Base-by-base conservation (phyloP, 2,888 invertebrate species). In the Crocallis elinguaria region DNA sequence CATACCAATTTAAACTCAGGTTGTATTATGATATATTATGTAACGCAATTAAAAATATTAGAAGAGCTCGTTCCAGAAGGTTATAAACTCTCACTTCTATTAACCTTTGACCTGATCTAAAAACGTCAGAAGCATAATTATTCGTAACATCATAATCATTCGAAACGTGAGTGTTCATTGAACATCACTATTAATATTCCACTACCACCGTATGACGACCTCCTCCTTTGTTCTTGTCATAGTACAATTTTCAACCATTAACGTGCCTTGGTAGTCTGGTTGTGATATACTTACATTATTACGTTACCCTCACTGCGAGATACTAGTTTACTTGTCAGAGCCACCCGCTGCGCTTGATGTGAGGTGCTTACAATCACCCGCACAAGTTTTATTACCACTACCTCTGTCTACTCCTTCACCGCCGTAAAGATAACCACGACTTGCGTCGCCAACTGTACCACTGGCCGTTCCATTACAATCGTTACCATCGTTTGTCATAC, bases 401-500 rank as follows among this genome's bases (percentile, higher is more conserved):
- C 64, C 64, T 67, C 29, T 29, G 12, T 62, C 63, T 63, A 64
- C 53, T 61, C 58, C 60, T 62, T 70, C 59, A 73, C 68, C 72
- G 71, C 16, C 38, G 44, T 46, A 45, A 71, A 41, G 41, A 14
- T 46, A 23, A 36, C 21, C 52, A 52, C 25, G 41, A 75, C 77
- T 72, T 78, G 59, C 49, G 69, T 69, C 69, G 69, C 71, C 67
- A 68, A 71, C 70, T 82, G 82, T 86, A 82, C 73, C 73, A 75
- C 79, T 78, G 79, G 79, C 79, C 78, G 83, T 85, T 87, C 83
- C 86, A 88, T 89, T 90, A 88, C 83, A 79, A 84, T 81, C 77
- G 80, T 81, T 80, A 86, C 82, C 64, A 87, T 88, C 88, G 80
- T 91, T 89, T 86, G 89, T 91, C 90, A 91, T 88, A 88, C 82